Evolutionary conservation across 64 coral and sea anemone genomes (phyloP).

Genomic region (Dendronephthya gigantea): DNA sequence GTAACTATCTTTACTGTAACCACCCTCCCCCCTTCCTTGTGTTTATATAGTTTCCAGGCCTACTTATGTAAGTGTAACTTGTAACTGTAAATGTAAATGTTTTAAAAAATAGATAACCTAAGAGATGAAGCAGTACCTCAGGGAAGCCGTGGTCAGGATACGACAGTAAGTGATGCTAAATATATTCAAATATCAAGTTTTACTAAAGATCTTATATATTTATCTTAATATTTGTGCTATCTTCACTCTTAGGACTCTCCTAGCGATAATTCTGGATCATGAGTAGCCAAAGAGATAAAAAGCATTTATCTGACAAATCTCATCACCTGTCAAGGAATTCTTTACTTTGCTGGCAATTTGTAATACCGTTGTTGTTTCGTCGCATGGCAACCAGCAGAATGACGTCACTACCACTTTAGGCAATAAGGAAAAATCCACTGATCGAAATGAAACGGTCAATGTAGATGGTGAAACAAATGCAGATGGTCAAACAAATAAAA

Average conservation of each 20-base stretch:
- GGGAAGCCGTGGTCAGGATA: not conserved
- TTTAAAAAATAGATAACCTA: not conserved
- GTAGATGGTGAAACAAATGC: not conserved
- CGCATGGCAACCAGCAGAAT: not conserved
- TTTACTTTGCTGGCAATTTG: slow-evolving; percentile 83
- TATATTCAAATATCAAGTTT: no score
- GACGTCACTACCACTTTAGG: not conserved
- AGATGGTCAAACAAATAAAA: not conserved
- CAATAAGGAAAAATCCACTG: not conserved
- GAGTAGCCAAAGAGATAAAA: slow-evolving; percentile 37
- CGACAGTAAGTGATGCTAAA: not conserved
- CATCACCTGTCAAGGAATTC: slow-evolving; percentile 63
- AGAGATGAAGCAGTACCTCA: not conserved
- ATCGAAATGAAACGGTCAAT: no score
- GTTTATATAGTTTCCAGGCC: not conserved
- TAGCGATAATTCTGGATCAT: slow-evolving; percentile 42
- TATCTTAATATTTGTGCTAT: no score
- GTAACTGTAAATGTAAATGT: not conserved
- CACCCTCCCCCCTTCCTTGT: no score
- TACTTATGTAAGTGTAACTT: not conserved
- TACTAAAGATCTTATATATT: no score
- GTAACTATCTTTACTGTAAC: no score
- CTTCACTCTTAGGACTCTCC: slow-evolving; percentile 45
- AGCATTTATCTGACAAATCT: not conserved
- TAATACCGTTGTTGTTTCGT: slow-evolving; percentile 88